Evolutionary conservation across 2,797 vertebrate species (phyloP).

Genomic region (Helostoma temminkii): DNA sequence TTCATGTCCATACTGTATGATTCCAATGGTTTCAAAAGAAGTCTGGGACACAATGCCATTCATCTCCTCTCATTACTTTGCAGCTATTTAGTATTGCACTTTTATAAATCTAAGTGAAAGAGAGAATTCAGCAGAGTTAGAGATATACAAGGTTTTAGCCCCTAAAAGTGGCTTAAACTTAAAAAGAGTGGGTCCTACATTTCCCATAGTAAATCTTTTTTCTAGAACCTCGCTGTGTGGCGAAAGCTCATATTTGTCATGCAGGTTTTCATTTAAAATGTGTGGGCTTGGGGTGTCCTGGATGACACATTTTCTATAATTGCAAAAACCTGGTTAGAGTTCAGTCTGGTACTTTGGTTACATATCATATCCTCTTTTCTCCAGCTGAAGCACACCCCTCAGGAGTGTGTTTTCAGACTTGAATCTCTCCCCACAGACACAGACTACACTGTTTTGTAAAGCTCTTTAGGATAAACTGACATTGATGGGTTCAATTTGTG

Average conservation of each 20-base stretch:
- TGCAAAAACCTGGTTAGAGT: not conserved
- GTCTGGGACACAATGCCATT: not conserved
- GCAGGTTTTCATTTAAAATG: not conserved
- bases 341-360: not conserved
- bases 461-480: not conserved
- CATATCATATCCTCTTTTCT: not conserved
- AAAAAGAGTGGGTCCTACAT: not conserved
- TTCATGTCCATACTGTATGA: conserved; percentile 1
- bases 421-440: conserved; percentile 4
- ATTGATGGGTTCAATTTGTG: not conserved
- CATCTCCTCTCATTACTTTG: not conserved
- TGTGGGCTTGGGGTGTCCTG: conserved; percentile 9
- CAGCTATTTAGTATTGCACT: conserved; percentile 1
- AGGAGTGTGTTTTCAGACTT: not conserved
- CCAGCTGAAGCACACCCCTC: not conserved
- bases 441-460: not conserved
- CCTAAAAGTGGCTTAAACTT: not conserved
- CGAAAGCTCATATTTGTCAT: conserved; percentile 13
- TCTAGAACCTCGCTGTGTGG: not conserved
- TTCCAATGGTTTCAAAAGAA: conserved; percentile 17
- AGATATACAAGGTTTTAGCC: not conserved
- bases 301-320: not conserved
- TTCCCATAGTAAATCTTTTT: not conserved
- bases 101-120: not conserved
- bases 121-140: conserved; percentile 2